These are phyloP conservation scores for Drosophila austrosaltans DNA, from an alignment of 2,888 invertebrate species.

Conservation along the genomic window DNA sequence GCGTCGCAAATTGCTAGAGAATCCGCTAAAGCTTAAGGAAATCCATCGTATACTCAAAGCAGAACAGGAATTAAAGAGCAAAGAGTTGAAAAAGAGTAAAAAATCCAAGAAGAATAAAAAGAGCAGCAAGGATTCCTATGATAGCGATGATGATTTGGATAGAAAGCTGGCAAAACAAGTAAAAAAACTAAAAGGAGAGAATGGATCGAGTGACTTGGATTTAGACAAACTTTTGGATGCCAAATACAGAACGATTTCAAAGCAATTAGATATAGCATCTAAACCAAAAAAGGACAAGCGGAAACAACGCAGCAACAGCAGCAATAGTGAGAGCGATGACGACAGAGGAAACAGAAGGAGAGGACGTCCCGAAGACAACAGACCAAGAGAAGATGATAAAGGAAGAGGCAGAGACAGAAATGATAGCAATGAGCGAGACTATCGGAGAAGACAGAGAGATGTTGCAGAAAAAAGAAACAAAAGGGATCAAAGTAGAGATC, in stretches of 20 bases:
- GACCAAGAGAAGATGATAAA: not conserved
- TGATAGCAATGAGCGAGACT: constrained; percentile 8
- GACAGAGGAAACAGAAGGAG: constrained; percentile 30
- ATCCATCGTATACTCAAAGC: constrained; percentile 90
- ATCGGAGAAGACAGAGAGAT: not conserved
- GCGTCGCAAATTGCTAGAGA: constrained; percentile 92
- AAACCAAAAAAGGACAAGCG: constrained; percentile 57
- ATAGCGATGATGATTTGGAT: constrained; percentile 85
- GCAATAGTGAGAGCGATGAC: constrained; percentile 36
- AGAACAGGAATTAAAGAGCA: constrained; percentile 82
- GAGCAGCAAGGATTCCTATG: constrained; percentile 59
- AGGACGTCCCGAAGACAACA: not conserved
- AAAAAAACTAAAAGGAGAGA: constrained; percentile 86
- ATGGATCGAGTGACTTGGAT: constrained; percentile 69
- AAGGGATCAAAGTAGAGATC: constrained; percentile 4
- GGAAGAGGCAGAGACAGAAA: constrained; percentile 3
- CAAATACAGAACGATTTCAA: constrained; percentile 82
- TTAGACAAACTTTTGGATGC: constrained; percentile 81
- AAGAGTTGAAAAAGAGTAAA: constrained; percentile 65
- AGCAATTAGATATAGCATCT: constrained; percentile 82
- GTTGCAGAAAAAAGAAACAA: not conserved
- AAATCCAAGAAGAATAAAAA: constrained; percentile 75
- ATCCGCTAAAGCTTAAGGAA: constrained; percentile 95
- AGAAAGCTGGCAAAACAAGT: constrained; percentile 84
- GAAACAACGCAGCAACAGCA: constrained; percentile 42